These are phyloP conservation scores for Toxonevra muliebris DNA, from an alignment of 2,888 invertebrate species.

Conservation along the genomic window DNA sequence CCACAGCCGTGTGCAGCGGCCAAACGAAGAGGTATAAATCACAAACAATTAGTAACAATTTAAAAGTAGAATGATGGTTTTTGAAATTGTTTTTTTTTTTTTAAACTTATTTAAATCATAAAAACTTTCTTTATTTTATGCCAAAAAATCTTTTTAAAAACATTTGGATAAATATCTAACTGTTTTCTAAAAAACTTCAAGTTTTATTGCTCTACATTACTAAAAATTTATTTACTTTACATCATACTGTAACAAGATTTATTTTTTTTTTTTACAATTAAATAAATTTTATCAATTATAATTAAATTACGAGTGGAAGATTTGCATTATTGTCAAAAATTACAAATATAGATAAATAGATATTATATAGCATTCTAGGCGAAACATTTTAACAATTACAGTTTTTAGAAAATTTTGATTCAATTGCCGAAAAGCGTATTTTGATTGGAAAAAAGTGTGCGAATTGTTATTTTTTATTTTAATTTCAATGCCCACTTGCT, in stretches of 20 bases:
- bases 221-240: background rate
- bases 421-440: background rate
- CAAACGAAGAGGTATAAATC: too few relatives aligned
- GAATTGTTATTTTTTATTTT: conserved; percentile 5
- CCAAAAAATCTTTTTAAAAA: background rate
- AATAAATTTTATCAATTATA: conserved; percentile 11
- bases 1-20: too few relatives aligned
- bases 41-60: too few relatives aligned
- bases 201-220: conserved; percentile 16
- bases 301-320: conserved; percentile 48
- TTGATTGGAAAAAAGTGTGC: background rate
- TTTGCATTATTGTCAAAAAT: conserved; percentile 62
- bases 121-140: too few relatives aligned
- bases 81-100: too few relatives aligned
- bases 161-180: background rate
- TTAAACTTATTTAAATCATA: too few relatives aligned
- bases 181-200: conserved; percentile 4
- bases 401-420: background rate
- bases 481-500: too few relatives aligned
- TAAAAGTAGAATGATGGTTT: too few relatives aligned
- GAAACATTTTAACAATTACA: background rate
- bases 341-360: conserved; percentile 41
- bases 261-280: background rate
- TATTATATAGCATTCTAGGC: background rate
- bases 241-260: background rate